Evolutionary conservation across 2,797 vertebrate genomes (phyloP), one percentile per base, ranked within the genome.

Genomic region (Carapus acus): DNA sequence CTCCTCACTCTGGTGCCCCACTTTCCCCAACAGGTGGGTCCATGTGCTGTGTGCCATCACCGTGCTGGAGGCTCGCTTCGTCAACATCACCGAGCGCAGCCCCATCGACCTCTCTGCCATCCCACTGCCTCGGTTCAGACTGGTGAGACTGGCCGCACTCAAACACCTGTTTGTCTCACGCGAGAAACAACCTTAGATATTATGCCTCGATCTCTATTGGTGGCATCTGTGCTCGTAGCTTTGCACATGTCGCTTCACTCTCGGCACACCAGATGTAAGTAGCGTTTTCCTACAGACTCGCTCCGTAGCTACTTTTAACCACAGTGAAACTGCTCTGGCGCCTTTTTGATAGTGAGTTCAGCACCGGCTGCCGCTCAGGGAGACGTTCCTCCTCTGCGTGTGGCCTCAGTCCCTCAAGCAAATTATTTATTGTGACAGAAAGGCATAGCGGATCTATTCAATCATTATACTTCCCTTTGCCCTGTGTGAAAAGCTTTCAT

Each of bases 1-100:
- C 1, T 3, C 71, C 61, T 82, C 73, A 80, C 43, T 43, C 36
- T 60, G n/a, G n/a, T 65, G 66, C n/a, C 34, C 42, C 36, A 58
- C 24, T 27, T 62, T 67, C n/a, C 13, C 6, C 19, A 7, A 33
- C n/a, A 99, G 96, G 73, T 99, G 96, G 96, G 94, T 99, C 62
- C 96, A 98, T 12, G 94, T 99, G 12, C 86, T 97, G 48, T 99
- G 96, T 83, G 95, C 96, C 27, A 91, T 99, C 69, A 94, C 91
- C 6, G 92, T 99, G 60, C 81, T 94, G 76, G 96, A 99, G 78
- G 94, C 94, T 43, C 92, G 93, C 54, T 98, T 99, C 74, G 89
- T 99, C 74, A 93, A 91, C 83, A 88, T 98, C n/a, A 89, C 90
- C 0, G 91, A 93, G 58, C 88, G 96, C 48, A 87, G 92, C 62